Conservation (phyloP, 2,113 vertebrate species). For the Chauna torquata region DNA sequence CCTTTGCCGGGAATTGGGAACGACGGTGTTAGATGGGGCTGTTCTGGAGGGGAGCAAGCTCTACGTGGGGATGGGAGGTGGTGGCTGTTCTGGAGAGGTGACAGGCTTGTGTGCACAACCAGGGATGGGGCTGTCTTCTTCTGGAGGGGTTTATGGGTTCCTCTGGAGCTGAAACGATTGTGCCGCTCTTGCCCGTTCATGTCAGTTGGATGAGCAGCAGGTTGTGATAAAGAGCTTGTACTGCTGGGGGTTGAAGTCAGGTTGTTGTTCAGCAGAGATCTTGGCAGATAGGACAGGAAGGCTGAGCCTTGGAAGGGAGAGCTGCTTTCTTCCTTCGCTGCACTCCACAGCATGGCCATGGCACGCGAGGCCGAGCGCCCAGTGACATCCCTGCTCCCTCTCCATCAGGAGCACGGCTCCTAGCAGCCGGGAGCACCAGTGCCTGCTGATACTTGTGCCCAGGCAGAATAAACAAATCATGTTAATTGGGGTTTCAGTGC, state of each 20-base stretch:
- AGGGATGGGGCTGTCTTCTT: not conserved
- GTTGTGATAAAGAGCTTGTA: not conserved
- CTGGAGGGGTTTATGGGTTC: not conserved
- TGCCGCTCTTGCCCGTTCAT: too few species aligned
- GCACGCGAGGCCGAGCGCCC: not conserved
- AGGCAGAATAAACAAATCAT: not conserved
- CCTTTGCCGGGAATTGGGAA: fast-evolving
- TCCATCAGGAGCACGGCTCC: not conserved
- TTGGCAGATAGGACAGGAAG: not conserved
- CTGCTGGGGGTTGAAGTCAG: not conserved
- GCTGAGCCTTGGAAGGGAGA: not conserved
- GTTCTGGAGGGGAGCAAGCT: not conserved
- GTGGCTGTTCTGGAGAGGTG: not conserved
- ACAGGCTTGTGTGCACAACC: fast-evolving
- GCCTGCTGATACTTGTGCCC: not conserved
- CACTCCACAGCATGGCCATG: not conserved
- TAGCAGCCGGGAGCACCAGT: not conserved
- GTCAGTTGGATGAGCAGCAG: not conserved
- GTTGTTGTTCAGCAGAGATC: not conserved
- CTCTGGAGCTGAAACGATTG: not conserved
- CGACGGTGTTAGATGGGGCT: fast-evolving
- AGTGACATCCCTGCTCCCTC: not conserved
- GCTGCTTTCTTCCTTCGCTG: not conserved
- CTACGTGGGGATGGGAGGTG: fast-evolving
- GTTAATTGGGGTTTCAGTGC: not conserved